A percentile compares a stretch with the other conserved stretches of the same genome.
Conservation (phyloP, 1,140 invertebrate genomes). For the Theocolax elegans region DNA sequence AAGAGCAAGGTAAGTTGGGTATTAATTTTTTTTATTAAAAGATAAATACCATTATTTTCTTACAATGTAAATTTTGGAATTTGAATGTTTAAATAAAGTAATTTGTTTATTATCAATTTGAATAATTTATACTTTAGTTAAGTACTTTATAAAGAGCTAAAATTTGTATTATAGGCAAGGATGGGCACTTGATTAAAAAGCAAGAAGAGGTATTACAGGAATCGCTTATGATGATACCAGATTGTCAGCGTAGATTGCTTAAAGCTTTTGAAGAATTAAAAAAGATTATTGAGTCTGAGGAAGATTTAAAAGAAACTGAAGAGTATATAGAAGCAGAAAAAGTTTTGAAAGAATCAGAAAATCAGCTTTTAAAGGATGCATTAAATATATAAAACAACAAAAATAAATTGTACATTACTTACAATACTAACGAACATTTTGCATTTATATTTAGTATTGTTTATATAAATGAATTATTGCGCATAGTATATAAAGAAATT, state of each 20-base stretch:
- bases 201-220: slow-evolving; percentile 90
- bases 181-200: slow-evolving; percentile 86
- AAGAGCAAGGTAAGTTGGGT: slow-evolving; percentile 70
- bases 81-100: too few relatives aligned
- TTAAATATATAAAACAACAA: slow-evolving; percentile 13
- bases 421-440: too few relatives aligned
- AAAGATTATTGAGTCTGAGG: slow-evolving; percentile 77
- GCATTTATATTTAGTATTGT: too few relatives aligned
- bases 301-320: slow-evolving; percentile 80
- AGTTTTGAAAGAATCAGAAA: slow-evolving; percentile 77
- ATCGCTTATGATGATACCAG: slow-evolving; percentile 89
- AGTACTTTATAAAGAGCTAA: slow-evolving; percentile 15
- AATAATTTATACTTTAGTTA: neutral
- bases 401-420: too few relatives aligned
- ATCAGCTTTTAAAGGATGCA: slow-evolving; percentile 68
- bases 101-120: too few relatives aligned
- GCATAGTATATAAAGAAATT: too few relatives aligned
- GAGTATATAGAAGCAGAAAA: slow-evolving; percentile 77
- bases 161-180: slow-evolving; percentile 71
- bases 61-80: too few relatives aligned
- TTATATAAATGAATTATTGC: too few relatives aligned
- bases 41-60: too few relatives aligned
- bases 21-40: too few relatives aligned
- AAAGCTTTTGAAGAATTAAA: slow-evolving; percentile 83
- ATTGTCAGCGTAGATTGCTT: slow-evolving; percentile 82